Percentiles rank a stretch among this genome's conserved stretches.
Conservation (phyloP, 1,140 invertebrate species). For the Papilio helenus region DNA sequence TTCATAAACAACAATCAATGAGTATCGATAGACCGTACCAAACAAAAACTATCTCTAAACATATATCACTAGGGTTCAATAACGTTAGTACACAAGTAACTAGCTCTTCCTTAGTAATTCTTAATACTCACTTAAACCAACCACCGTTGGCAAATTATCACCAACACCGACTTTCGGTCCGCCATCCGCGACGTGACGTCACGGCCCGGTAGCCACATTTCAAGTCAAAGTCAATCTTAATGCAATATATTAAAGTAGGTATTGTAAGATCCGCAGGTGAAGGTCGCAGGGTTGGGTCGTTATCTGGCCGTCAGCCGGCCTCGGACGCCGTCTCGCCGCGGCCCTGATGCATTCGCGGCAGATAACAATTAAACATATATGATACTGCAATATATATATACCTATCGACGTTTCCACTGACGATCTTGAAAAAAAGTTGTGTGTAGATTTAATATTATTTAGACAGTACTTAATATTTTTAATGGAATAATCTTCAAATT, state of each 20-base stretch:
- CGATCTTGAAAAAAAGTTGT: not conserved
- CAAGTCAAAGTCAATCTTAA: constrained; percentile 8
- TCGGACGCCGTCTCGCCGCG: constrained; percentile 50
- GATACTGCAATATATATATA: constrained; percentile 12
- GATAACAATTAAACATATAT: constrained; percentile 54
- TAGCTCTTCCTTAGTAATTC: not conserved
- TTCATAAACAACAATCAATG: not conserved
- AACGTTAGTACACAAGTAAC: too few relatives aligned
- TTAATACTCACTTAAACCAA: not conserved
- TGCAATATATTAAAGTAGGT: not conserved
- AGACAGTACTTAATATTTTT: not conserved
- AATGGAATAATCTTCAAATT: not conserved
- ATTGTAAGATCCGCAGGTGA: constrained; percentile 38
- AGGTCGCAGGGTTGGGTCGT: constrained; percentile 62
- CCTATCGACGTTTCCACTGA: not conserved
- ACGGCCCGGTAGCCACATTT: constrained; percentile 2
- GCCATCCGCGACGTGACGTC: not conserved
- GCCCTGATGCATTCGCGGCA: constrained; percentile 60
- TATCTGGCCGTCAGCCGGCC: constrained; percentile 57
- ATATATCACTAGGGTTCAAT: too few relatives aligned
- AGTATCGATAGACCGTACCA: not conserved
- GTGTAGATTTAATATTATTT: not conserved
- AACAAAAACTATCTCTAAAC: not conserved
- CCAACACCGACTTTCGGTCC: constrained; percentile 30
- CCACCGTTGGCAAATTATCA: not conserved